Evolutionary conservation across 2,888 invertebrate genomes (phyloP), one percentile per base, ranked within the genome.

Genomic region (Pristionchus exspectatus): DNA sequence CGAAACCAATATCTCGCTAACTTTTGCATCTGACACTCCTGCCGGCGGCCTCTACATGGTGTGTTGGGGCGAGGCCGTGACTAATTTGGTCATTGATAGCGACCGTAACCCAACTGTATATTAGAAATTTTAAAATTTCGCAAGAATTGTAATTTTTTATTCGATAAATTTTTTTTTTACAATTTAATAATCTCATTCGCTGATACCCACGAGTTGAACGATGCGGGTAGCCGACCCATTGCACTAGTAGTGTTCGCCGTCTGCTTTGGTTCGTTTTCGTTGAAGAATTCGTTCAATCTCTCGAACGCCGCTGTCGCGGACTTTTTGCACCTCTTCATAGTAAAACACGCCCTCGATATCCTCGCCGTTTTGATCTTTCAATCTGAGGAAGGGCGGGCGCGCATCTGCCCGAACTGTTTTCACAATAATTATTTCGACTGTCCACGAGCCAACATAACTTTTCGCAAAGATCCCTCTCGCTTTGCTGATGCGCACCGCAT

Each of bases 311-410:
- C 9, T 56, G n/a, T 83, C 54, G 5, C n/a, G 24, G 24, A 24
- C 50, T 56, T 54, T 83, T 54, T 27, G 50, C 9, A 83, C 3
- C 54, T 83, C 83, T 16, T 83, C 54, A 54, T n/a, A n/a, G n/a
- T n/a, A n/a, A n/a, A n/a, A n/a, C n/a, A n/a, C n/a, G n/a, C n/a
- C n/a, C n/a, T n/a, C n/a, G n/a, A 83, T 56, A 9, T 24, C n/a
- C 21, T 83, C 83, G 10, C 83, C 83, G n/a, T 83, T 27, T 21
- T 50, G 12, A n/a, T 83, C 83, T 33, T 54, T 56, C 10, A 83
- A 54, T n/a, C n/a, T 24, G 54, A 54, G 3, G n/a, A 21, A 83
- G 1, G 56, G 54, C 5, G 83, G 83, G 2, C 24, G n/a, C 2
- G 54, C 54, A 7, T 54, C 24, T 54, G 14, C 54, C 4, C 44